phyloP scores from a whole-genome alignment of 2,797 vertebrate genomes.

The Danio albolineatus region DNA sequence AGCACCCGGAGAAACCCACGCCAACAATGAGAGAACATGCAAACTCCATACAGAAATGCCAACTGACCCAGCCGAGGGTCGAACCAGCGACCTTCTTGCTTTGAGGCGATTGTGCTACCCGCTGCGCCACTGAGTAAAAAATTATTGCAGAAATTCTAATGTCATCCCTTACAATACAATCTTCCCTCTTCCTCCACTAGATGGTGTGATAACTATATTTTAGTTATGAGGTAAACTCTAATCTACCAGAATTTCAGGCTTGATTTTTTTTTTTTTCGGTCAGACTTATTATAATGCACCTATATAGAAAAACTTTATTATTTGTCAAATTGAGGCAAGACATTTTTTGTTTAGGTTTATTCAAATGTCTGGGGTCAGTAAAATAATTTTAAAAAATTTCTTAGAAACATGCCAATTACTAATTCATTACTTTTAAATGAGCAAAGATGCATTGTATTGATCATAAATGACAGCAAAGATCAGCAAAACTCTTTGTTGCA shows the following conservation, averaged over 20 bases:
- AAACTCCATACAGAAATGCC: too few relatives aligned
- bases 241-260: neutral
- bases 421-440: too few relatives aligned
- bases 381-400: too few relatives aligned
- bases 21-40: too few relatives aligned
- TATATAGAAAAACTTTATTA: neutral
- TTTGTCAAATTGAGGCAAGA: neutral
- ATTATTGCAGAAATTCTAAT: too few relatives aligned
- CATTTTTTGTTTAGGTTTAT: neutral
- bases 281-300: neutral
- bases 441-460: neutral
- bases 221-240: neutral
- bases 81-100: too few relatives aligned
- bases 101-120: too few relatives aligned
- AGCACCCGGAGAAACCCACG: too few relatives aligned
- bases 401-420: neutral
- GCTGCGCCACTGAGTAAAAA: too few relatives aligned
- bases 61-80: too few relatives aligned
- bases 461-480: neutral
- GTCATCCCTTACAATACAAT: neutral
- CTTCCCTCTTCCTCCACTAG: slow-evolving; percentile 25
- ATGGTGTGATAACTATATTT: neutral
- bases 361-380: neutral
- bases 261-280: neutral
- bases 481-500: neutral